Conservation (phyloP, 2,797 vertebrate genomes). For the Dromococcyx pavoninus region DNA sequence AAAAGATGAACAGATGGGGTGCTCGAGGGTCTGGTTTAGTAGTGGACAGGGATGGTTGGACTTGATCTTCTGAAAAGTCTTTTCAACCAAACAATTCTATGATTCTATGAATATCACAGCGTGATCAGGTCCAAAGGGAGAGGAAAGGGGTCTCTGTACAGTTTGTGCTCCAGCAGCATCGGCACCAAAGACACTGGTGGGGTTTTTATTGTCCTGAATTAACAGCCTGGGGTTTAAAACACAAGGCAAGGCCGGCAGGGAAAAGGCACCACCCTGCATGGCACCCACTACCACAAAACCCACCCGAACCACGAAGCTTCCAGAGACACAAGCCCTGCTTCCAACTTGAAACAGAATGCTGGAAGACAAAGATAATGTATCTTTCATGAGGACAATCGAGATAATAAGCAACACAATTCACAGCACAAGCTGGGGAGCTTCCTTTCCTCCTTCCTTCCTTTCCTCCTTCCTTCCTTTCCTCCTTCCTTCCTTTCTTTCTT, state of each 20-base stretch:
- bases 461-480: no score
- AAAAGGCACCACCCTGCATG: background rate
- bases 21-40: no score
- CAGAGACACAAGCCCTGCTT: conserved; percentile 36
- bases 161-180: no score
- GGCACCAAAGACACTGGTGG: background rate
- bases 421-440: background rate
- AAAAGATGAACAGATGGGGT: no score
- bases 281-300: background rate
- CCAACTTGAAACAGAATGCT: conserved; percentile 58
- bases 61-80: no score
- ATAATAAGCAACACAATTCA: conserved; percentile 59
- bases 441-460: background rate
- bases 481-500: no score
- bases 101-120: background rate
- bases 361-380: conserved; percentile 59
- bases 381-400: conserved; percentile 59
- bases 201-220: background rate
- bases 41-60: no score
- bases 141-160: background rate
- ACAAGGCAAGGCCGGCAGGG: background rate
- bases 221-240: background rate
- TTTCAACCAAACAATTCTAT: no score
- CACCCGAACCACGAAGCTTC: background rate
- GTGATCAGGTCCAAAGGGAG: background rate